Evolutionary conservation across 2,888 invertebrate genomes (phyloP), one percentile per base, ranked within the genome.

Genomic region (Cordilura impudica): DNA sequence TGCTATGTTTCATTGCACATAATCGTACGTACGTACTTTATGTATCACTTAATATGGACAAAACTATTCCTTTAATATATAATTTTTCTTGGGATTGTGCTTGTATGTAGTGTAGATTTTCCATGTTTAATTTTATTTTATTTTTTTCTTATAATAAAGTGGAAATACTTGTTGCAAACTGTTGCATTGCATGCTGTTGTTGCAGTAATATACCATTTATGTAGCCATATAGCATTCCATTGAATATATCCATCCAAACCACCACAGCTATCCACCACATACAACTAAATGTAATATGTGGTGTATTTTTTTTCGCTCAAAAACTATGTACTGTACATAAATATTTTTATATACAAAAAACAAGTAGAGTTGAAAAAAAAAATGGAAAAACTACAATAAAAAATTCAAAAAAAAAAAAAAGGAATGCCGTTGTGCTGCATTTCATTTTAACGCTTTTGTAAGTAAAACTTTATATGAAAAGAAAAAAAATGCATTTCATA

Each of bases 121-220:
- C 58, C 56, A 54, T 39, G 35, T 65, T 49, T 47, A 47, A n/a
- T 45, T 47, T 23, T 63, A 26, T 58, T 31, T 58, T 31, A 43
- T 49, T 58, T 58, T 14, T 26, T 73, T 54, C 26, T 47, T 69
- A 69, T 70, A 72, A 67, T 71, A 82, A 80, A 81, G 78, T 81
- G 70, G 81, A 82, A 78, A 81, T 81, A 74, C 78, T 81, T 82
- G 82, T 78, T 77, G 81, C 69, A 79, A 76, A 79, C 71, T 79
- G 71, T 79, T 79, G 79, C 79, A 79, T 75, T 79, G 79, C 75
- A 75, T 75, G 79, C 70, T 78, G 73, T 58, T 69, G 69, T 56
- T 75, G 79, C 79, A 79, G 75, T 75, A 72, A 58, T 67, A 79
- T 79, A 56, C 79, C 79, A 79, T 75, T 75, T 79, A 79, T 75